Evolutionary conservation across 2,888 invertebrate species (phyloP), one percentile per base, ranked within the genome.

Genomic region (Anorthoa munda): DNA sequence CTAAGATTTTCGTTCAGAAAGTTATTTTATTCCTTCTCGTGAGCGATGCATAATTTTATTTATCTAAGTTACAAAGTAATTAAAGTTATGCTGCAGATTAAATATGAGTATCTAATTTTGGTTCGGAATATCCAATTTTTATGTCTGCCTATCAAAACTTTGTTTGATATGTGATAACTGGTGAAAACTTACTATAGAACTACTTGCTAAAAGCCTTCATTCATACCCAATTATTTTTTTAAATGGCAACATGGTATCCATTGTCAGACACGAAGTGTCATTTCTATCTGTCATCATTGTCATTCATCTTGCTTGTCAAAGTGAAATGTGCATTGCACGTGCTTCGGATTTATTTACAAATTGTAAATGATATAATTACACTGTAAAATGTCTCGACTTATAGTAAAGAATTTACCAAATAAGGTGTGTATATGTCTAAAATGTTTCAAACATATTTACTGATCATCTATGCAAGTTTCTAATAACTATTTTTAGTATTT

Each of bases 381-480:
- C 55, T 12, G 51, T 65, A 86, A 66, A 82, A 98, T 98, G 98
- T 99, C 99, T 9, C 97, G 99, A 84, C 96, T 99, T 83, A 98
- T 99, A 86, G 97, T 99, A 0, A 99, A 99, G 94, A 98, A 99
- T 96, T 96, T 99, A 77, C 99, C 99, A 0, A 98, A 98, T 95
- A 97, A 97, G 91, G 99, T 99, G 95, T 97, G 97, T 95, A 79
- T 55, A 26, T 12, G 3, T 59, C 2, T 48, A n/a, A 12, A 56
- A 59, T 63, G n/a, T 26, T 21, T n/a, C 15, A 21, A 45, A 18
- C 31, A 13, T 26, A 51, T 50, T 60, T 48, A 23, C 11, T 26
- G 11, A 11, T 51, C 23, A 18, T 5, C 0, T 60, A 11, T 7
- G 9, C 13, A 26, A 13, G 21, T 26, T 23, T 46, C 18, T 1